Evolutionary conservation across 2,888 invertebrate genomes (phyloP).

Genomic region (Orthosia gracilis): DNA sequence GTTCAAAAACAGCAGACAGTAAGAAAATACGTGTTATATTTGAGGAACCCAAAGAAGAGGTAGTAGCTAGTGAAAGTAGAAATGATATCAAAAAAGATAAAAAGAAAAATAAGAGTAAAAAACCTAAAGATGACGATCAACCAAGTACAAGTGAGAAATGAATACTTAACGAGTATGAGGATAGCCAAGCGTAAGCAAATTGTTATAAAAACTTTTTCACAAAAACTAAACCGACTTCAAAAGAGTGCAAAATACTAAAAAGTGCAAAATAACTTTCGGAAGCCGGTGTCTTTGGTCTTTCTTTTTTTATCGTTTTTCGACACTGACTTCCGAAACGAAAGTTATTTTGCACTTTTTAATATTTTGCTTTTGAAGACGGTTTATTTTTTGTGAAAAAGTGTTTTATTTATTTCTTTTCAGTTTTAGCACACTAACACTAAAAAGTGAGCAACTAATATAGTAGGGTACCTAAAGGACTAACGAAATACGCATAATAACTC

Average conservation of each 20-base stretch:
- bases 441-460: too few relatives aligned
- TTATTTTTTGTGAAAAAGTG: too few relatives aligned
- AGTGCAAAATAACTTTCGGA: neutral
- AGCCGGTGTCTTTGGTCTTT: neutral
- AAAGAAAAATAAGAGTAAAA: neutral
- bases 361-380: too few relatives aligned
- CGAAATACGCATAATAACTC: too few relatives aligned
- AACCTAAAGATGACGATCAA: slow-evolving; percentile 17
- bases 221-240: too few relatives aligned
- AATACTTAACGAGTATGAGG: neutral
- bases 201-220: too few relatives aligned
- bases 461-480: too few relatives aligned
- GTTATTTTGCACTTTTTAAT: too few relatives aligned
- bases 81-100: neutral
- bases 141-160: slow-evolving; percentile 42
- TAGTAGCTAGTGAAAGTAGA: too few relatives aligned
- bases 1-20: neutral
- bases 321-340: neutral
- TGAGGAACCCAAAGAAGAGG: neutral
- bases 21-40: neutral
- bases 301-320: neutral
- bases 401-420: too few relatives aligned
- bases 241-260: neutral
- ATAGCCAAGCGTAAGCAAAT: neutral
- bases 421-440: too few relatives aligned